Conservation (phyloP, 2,113 vertebrate genomes). For the Glaucidium brasilianum region DNA sequence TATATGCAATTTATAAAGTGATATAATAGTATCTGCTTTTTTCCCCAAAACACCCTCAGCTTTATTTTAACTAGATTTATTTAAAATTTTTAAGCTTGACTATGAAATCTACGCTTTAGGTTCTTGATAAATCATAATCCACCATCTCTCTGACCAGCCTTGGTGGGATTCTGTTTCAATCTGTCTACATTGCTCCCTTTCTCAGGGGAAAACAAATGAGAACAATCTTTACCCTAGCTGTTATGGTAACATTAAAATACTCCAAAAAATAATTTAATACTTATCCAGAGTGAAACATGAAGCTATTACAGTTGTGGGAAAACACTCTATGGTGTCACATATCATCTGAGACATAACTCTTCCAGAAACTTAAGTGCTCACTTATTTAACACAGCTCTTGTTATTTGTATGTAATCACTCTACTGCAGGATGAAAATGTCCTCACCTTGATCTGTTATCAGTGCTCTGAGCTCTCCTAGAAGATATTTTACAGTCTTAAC, state of each 20-base stretch:
- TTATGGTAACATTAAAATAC: not conserved
- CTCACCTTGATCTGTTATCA: slow-evolving; percentile 83
- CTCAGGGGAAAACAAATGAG: not conserved
- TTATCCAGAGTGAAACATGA: not conserved
- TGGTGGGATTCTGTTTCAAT: not conserved
- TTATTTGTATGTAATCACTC: not conserved
- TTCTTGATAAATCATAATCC: not conserved
- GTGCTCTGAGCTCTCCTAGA: slow-evolving; percentile 81
- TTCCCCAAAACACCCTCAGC: not conserved
- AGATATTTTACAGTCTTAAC: slow-evolving; percentile 77
- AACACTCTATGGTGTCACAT: not conserved
- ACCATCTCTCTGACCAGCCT: not conserved
- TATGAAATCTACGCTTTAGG: not conserved
- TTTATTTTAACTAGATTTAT: not conserved
- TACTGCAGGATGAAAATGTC: not conserved
- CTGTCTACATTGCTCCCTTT: not conserved
- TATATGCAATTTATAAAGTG: not conserved
- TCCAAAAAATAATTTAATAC: not conserved
- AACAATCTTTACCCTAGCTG: not conserved
- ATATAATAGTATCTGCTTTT: not conserved
- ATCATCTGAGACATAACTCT: not conserved
- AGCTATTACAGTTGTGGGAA: not conserved
- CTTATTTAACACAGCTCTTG: not conserved
- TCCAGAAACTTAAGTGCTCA: not conserved
- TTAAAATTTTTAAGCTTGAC: not conserved